These are phyloP conservation scores for Gallinago stenura DNA, from an alignment of 2,797 vertebrate genomes.

Conservation along the genomic window DNA sequence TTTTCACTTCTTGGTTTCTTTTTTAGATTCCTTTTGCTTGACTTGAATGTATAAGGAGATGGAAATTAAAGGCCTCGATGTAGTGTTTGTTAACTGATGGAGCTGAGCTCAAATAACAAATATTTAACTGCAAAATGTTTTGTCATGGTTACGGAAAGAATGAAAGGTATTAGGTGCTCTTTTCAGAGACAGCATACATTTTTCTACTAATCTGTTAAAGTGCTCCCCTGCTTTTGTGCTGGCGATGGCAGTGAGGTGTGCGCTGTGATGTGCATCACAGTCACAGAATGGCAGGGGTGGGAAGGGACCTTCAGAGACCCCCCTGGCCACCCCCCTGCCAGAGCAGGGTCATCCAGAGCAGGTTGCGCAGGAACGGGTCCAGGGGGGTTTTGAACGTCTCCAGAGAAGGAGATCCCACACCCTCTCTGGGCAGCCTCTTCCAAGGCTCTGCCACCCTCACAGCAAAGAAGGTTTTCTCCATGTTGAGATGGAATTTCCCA, in stretches of 20 bases:
- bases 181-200: not conserved
- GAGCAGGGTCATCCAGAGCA: too few relatives aligned
- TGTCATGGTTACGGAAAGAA: not conserved
- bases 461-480: too few relatives aligned
- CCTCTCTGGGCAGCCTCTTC: too few relatives aligned
- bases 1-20: not conserved
- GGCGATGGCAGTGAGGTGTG: accelerated
- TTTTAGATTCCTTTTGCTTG: not conserved
- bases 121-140: not conserved
- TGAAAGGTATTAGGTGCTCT: not conserved
- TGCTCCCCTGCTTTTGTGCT: not conserved
- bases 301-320: too few relatives aligned
- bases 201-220: not conserved
- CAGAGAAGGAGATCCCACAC: too few relatives aligned
- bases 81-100: not conserved
- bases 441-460: too few relatives aligned
- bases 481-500: too few relatives aligned
- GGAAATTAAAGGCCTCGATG: not conserved
- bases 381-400: too few relatives aligned
- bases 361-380: too few relatives aligned
- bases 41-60: not conserved
- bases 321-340: too few relatives aligned
- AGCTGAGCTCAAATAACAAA: not conserved
- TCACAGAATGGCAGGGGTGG: too few relatives aligned
- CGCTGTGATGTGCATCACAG: accelerated